Conservation (phyloP, 2,797 vertebrate species). For the Thripadectes ignobilis region DNA sequence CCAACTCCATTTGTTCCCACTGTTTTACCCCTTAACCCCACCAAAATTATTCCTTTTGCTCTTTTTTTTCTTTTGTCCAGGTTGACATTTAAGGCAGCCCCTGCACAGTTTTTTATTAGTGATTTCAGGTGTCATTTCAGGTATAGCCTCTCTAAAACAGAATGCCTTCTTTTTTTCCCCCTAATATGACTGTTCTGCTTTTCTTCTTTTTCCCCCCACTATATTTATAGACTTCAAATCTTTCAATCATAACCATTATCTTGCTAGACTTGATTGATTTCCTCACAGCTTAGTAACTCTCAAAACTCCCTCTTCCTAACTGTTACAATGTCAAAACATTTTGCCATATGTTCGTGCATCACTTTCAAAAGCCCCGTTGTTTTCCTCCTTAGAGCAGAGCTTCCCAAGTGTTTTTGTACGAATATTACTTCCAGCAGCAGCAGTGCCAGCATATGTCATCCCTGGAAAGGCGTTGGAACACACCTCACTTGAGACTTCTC, state of each 20-base stretch:
- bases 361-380: neutral
- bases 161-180: neutral
- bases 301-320: slow-evolving; percentile 10
- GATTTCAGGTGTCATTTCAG: neutral
- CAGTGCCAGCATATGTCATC: neutral
- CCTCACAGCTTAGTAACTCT: neutral
- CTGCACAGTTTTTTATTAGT: neutral
- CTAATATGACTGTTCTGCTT: neutral
- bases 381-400: neutral
- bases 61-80: neutral
- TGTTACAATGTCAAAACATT: slow-evolving; percentile 49
- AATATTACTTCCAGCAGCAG: neutral
- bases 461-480: neutral
- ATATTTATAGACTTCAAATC: neutral
- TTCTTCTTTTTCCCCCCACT: neutral
- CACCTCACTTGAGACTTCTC: neutral
- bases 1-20: neutral
- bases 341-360: neutral
- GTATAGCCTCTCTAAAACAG: neutral
- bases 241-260: slow-evolving; percentile 29
- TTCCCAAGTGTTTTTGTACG: neutral
- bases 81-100: neutral
- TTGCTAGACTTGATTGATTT: slow-evolving; percentile 44
- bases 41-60: neutral
- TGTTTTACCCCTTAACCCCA: neutral